A percentile compares a stretch with the other conserved stretches of the same genome.
Conservation (phyloP, 2,797 vertebrate species). For the Sebastes minor region DNA sequence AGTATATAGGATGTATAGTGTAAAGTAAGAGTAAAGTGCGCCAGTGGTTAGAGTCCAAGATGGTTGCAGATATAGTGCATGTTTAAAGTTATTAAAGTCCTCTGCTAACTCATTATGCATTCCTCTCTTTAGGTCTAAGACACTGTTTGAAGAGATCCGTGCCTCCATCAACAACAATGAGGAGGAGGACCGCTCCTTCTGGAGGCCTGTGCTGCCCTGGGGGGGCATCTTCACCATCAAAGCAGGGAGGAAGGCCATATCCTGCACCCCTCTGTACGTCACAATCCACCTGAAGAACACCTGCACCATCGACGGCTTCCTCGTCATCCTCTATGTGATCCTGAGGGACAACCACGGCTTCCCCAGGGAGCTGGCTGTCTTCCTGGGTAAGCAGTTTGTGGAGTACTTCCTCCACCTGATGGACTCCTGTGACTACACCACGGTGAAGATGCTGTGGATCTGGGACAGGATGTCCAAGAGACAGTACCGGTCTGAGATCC, state of each 20-base stretch:
- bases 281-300: conserved; percentile 91
- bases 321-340: conserved; percentile 92
- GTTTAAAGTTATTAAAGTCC: too few relatives aligned
- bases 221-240: conserved; percentile 90
- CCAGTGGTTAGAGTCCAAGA: too few relatives aligned
- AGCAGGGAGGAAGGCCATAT: conserved; percentile 89
- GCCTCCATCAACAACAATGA: conserved; percentile 90
- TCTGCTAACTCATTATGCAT: background rate
- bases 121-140: conserved; percentile 84
- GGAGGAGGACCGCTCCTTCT: conserved; percentile 89
- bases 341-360: conserved; percentile 89
- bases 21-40: too few relatives aligned
- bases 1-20: too few relatives aligned
- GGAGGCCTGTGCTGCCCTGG: conserved; percentile 93
- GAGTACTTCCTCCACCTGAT: conserved; percentile 91
- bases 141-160: conserved; percentile 92
- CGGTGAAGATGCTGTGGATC: conserved; percentile 93
- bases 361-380: conserved; percentile 85
- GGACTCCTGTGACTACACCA: conserved; percentile 91
- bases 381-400: conserved; percentile 89
- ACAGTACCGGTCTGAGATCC: conserved; percentile 88
- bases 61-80: too few relatives aligned
- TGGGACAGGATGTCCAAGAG: conserved; percentile 92
- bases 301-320: conserved; percentile 93
- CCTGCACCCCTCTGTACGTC: conserved; percentile 90